Base-by-base conservation (phyloP, 2,797 vertebrate species). In the Melanotaenia maccullochi region DNA sequence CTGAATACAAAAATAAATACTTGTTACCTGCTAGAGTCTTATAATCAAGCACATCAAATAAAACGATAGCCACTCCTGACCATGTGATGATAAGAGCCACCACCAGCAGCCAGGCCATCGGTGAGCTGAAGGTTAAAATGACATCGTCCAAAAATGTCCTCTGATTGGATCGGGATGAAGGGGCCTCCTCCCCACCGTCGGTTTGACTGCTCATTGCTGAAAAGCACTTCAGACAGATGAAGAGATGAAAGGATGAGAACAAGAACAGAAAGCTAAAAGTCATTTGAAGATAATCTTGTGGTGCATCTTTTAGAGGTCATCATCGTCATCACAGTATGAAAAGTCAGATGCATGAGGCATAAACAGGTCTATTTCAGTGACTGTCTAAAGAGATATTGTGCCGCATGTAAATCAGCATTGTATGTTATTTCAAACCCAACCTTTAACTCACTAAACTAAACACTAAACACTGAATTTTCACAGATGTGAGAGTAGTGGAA, bases 21-120 rank as follows among this genome's bases (percentile, higher is more conserved):
- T 1, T 44, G 22, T 89, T 96, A 99, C 98, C 98, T 95, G 96
- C 91, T 55, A 98, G 91, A 44, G 81, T 94, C 87, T 94, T 96
- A 85, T 96, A 96, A 89, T 99, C 97, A 38, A 99, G 95, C 78
- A 99, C 92, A 79, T 99, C 98, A 80, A 99, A 98, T 91, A 99
- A 94, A 33, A 99, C 96, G 11, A 99, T 91, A 54, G 97, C 97
- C 30, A 99, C 98, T 49, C 95, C 97, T 18, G 96, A 96, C 98
- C 98, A 99, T 1, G 98, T 99, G 81, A 99, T 85, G 79, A 99
- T 88, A 82, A 99, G 94, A 38, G 98, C 98, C 66, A 96, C 84
- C 8, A 99, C 95, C 75, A 99, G 95, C 76, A 99, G 90, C 97
- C 98, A 99, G 82, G 97, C 97, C 87, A 97, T 95, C 0, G 98